Conservation (phyloP, 1,140 invertebrate genomes). For the Drosophila tani region DNA sequence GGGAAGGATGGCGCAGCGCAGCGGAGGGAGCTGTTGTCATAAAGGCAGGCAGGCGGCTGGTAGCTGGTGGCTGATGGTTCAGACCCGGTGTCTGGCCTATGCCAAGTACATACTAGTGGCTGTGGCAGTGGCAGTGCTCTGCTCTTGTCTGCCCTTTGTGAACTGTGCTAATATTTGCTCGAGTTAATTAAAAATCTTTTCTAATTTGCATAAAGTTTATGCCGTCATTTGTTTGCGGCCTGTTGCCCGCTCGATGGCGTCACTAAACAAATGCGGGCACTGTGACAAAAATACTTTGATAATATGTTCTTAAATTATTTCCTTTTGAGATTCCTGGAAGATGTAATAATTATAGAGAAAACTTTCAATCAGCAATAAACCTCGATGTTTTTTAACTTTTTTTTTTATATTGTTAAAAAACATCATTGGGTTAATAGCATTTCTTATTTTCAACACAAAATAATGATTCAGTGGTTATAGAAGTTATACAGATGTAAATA, state of each 20-base stretch:
- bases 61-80: background rate
- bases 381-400: too few species aligned
- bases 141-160: slow-evolving; percentile 36
- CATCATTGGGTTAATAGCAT: too few species aligned
- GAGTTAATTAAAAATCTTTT: slow-evolving; percentile 83
- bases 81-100: slow-evolving; percentile 17
- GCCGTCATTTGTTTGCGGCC: slow-evolving; percentile 60
- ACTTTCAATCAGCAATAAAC: too few species aligned
- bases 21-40: background rate
- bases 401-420: too few species aligned
- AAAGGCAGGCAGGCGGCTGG: background rate
- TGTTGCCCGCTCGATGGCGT: slow-evolving; percentile 42
- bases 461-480: too few species aligned
- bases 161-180: slow-evolving; percentile 75
- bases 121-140: background rate
- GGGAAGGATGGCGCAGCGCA: background rate
- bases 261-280: slow-evolving; percentile 11
- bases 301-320: background rate
- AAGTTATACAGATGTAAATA: too few species aligned
- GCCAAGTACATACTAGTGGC: slow-evolving; percentile 12
- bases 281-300: background rate
- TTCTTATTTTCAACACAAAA: too few species aligned
- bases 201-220: slow-evolving; percentile 81
- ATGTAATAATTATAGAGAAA: too few species aligned
- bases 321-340: background rate